phyloP scores from a whole-genome alignment of 2,888 invertebrate genomes.

The Phalera bucephala region DNA sequence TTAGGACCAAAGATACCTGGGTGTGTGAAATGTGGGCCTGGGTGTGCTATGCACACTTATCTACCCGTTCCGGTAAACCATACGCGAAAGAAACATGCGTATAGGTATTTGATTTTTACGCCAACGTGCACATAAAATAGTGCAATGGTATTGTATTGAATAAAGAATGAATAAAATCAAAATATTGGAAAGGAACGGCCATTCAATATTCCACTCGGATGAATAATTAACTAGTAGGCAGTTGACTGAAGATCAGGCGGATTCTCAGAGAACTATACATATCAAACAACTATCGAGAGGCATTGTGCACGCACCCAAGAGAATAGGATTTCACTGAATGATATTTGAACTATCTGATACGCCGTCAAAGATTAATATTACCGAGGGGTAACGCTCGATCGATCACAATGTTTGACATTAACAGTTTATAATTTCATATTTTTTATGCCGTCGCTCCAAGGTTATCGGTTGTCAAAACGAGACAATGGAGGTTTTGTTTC shows the following conservation, averaged over 20 bases:
- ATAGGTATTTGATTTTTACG: too few species aligned
- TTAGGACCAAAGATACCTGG: too few species aligned
- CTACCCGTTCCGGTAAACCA: too few species aligned
- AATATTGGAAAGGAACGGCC: slow-evolving; percentile 24
- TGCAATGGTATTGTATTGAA: too few species aligned
- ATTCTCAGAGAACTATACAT: slow-evolving; percentile 3
- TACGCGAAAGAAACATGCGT: too few species aligned
- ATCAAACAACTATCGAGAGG: background rate
- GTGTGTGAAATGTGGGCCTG: too few species aligned
- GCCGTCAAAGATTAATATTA: slow-evolving; percentile 21
- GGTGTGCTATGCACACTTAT: too few species aligned
- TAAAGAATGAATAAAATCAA: too few species aligned
- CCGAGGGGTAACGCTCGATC: slow-evolving; percentile 26
- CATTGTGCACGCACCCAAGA: slow-evolving; percentile 6
- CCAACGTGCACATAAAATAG: too few species aligned
- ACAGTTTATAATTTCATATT: slow-evolving; percentile 24
- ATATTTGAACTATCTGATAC: slow-evolving; percentile 18
- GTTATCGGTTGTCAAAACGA: slow-evolving; percentile 22
- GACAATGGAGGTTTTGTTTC: slow-evolving; percentile 46
- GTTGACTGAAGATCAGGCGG: slow-evolving; percentile 9
- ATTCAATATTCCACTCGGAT: slow-evolving; percentile 30
- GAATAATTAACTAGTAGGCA: slow-evolving; percentile 36
- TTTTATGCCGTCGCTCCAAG: slow-evolving; percentile 15
- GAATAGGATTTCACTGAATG: slow-evolving; percentile 9
- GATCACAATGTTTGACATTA: slow-evolving; percentile 35